phyloP scores from a whole-genome alignment of 2,888 invertebrate genomes.

The Coenonympha arcania region DNA sequence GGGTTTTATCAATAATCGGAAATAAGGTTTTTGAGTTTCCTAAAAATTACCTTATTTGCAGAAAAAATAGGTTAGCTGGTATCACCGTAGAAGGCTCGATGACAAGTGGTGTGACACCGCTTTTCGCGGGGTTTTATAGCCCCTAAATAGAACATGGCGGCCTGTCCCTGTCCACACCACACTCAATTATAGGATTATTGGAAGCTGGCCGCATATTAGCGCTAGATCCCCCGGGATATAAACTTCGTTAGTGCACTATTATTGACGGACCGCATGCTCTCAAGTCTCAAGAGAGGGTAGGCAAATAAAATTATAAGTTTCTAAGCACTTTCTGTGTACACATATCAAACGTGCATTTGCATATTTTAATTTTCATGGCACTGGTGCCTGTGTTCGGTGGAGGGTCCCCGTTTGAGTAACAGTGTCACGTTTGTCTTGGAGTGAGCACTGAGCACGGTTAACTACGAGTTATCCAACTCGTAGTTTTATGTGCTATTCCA shows the following conservation, averaged over 20 bases:
- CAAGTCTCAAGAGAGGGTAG: neutral
- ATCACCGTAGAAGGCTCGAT: slow-evolving; percentile 40
- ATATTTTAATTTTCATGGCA: neutral
- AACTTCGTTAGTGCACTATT: slow-evolving; percentile 57
- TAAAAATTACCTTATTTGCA: slow-evolving; percentile 34
- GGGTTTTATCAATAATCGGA: slow-evolving; percentile 7
- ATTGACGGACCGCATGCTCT: slow-evolving; percentile 15
- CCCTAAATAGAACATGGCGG: slow-evolving; percentile 38
- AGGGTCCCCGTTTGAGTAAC: too few relatives aligned
- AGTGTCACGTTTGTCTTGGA: too few relatives aligned
- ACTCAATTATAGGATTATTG: slow-evolving; percentile 67
- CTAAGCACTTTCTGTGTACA: neutral
- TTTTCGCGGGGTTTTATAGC: slow-evolving; percentile 56
- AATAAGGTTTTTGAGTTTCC: too few relatives aligned
- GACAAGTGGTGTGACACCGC: slow-evolving; percentile 46
- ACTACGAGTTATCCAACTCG: too few relatives aligned
- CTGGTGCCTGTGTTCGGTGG: too few relatives aligned
- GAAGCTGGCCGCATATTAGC: slow-evolving; percentile 61
- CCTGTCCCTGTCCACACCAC: too few relatives aligned
- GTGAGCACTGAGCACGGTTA: too few relatives aligned
- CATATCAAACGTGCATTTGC: neutral
- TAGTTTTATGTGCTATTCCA: too few relatives aligned
- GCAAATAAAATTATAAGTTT: neutral
- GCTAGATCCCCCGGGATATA: slow-evolving; percentile 47
- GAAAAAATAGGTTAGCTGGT: slow-evolving; percentile 35